Percentiles rank a stretch among this genome's conserved stretches.
Evolutionary conservation across 1,140 invertebrate genomes (phyloP).

Genomic region (Bursaphelenchus mucronatus): DNA sequence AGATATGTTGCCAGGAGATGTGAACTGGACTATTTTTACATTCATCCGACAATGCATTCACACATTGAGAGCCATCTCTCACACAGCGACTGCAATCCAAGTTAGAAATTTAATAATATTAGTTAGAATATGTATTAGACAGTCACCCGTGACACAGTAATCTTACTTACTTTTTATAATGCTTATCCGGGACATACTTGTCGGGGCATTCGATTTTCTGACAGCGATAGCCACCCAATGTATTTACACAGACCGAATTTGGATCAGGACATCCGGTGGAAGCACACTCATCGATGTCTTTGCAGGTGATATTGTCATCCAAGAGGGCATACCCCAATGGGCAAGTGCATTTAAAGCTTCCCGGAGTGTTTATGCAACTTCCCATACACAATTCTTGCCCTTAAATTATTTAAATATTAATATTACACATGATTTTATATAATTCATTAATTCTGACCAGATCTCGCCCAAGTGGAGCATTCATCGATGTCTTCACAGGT

Average conservation of each 20-base stretch:
- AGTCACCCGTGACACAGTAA: not conserved
- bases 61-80: slow-evolving; percentile 42
- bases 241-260: slow-evolving; percentile 65
- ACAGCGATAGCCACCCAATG: slow-evolving; percentile 78
- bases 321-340: slow-evolving; percentile 48
- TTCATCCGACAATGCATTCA: slow-evolving; percentile 26
- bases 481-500: slow-evolving; percentile 63
- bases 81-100: slow-evolving; percentile 51
- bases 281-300: slow-evolving; percentile 62
- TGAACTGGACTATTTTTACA: slow-evolving; percentile 53
- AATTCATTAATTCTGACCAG: slow-evolving; percentile 19
- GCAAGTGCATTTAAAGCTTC: slow-evolving; percentile 55
- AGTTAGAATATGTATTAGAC: slow-evolving; percentile 3
- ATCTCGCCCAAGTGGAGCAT: slow-evolving; percentile 54
- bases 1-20: slow-evolving; percentile 59
- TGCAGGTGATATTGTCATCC: slow-evolving; percentile 53
- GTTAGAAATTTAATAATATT: slow-evolving; percentile 6
- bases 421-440: not conserved
- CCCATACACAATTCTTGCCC: slow-evolving; percentile 46
- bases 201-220: slow-evolving; percentile 77
- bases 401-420: slow-evolving; percentile 6
- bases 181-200: slow-evolving; percentile 72
- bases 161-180: slow-evolving; percentile 72
- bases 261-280: slow-evolving; percentile 46
- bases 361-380: slow-evolving; percentile 47